Base-by-base conservation (phyloP, 2,113 vertebrate genomes). In the Sminthopsis crassicaudata region DNA sequence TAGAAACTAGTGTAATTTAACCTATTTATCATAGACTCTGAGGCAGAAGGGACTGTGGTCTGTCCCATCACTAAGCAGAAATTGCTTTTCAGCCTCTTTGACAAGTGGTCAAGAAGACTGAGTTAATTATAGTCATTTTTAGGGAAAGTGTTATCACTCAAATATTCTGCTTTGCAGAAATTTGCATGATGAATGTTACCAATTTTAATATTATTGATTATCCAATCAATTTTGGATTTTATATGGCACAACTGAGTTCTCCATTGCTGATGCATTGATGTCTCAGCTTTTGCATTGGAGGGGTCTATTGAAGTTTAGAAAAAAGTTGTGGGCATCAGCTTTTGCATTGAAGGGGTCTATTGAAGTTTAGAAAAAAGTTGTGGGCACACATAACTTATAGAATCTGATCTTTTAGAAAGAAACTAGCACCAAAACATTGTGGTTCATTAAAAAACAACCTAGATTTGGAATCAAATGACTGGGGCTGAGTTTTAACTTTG, bases 121-220 rank as follows among this genome's bases (percentile, higher is more conserved):
- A 94, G 23, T 96, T 95, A 91, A 95, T n/a, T n/a, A 67, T 92
- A 6, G 93, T 7, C 76, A 0, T 51, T 90, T 55, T 84, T 89
- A 50, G 57, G 8, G 54, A 48, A 84, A 96, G 92, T 3, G 24
- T 91, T 42, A 94, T 90, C 89, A 2, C 92, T 95, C 22, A 84
- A 84, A 42, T 42, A 42, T 84, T 84, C 5, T 96, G 96, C 25
- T 51, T 42, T 90, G 52, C 93, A 25, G 42, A 94, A 92, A 90
- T 95, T 51, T 96, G 92, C 96, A 96, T 96, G 96, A 96, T 94
- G 60, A 96, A 90, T 96, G 50, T 94, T 95, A 96, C 94, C 96
- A 98, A 97, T 97, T 94, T 96, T 84, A 94, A 94, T 94, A 22
- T 90, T 93, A 26, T 91, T 89, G 0, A 60, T 96, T 89, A 93